Conservation (phyloP, 2,888 invertebrate genomes). For the Neoaliturus tenellus region DNA sequence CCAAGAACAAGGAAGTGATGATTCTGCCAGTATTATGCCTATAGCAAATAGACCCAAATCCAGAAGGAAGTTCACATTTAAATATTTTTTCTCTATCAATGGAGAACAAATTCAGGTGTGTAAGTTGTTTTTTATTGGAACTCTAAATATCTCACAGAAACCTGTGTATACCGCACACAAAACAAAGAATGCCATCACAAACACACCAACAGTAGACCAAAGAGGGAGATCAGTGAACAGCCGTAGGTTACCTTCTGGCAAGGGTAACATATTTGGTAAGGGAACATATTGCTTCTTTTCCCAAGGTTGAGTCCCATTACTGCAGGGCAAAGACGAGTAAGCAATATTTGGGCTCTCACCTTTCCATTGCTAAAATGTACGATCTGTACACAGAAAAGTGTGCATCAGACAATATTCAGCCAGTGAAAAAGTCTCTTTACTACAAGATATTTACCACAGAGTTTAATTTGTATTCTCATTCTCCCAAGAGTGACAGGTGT, state of each 20-base stretch:
- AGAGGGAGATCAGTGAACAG: slow-evolving; percentile 2
- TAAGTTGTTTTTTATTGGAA: slow-evolving; percentile 33
- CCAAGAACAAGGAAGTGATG: neutral
- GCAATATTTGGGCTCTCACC: neutral
- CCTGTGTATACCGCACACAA: slow-evolving; percentile 39
- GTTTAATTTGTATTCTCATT: slow-evolving; percentile 35
- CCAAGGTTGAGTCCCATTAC: slow-evolving; percentile 18
- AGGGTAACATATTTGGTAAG: neutral
- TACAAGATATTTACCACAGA: slow-evolving; percentile 33
- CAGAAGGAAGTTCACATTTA: slow-evolving; percentile 21
- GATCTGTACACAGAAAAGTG: slow-evolving; percentile 23
- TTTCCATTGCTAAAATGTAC: slow-evolving; percentile 34
- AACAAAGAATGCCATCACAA: slow-evolving; percentile 14
- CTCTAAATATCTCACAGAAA: slow-evolving; percentile 40
- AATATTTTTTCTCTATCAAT: slow-evolving; percentile 34
- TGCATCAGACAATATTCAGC: neutral
- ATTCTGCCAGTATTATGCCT: neutral
- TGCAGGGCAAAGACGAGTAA: slow-evolving; percentile 27
- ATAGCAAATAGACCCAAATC: neutral
- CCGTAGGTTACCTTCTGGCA: neutral
- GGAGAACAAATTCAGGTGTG: slow-evolving; percentile 37
- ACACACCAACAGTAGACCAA: slow-evolving; percentile 5
- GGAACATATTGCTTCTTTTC: slow-evolving; percentile 37
- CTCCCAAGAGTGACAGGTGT: slow-evolving; percentile 30
- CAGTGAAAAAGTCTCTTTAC: slow-evolving; percentile 39